Conservation (phyloP, 2,888 invertebrate species). For the Xanthia icteritia region DNA sequence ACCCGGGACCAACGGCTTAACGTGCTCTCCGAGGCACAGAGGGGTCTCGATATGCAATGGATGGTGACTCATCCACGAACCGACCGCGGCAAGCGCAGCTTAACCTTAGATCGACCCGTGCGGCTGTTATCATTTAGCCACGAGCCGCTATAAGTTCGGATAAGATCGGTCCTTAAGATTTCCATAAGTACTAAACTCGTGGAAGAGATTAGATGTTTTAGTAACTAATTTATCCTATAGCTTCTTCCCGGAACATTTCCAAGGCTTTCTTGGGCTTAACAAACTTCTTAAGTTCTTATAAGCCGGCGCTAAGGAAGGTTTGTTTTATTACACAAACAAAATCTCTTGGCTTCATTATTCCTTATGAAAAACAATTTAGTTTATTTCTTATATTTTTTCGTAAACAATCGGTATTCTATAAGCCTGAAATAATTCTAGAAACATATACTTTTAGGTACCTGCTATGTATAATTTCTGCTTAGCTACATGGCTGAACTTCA, state of each 20-base stretch:
- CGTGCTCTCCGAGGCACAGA: neutral
- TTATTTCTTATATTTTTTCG: neutral
- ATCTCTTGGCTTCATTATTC: slow-evolving; percentile 25
- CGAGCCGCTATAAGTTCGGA: slow-evolving; percentile 1
- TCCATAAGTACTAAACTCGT: neutral
- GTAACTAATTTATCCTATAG: slow-evolving; percentile 1
- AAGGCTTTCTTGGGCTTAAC: slow-evolving; percentile 16
- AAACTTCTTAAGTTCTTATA: slow-evolving; percentile 25
- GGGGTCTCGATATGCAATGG: neutral
- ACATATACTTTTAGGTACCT: neutral
- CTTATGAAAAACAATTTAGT: neutral
- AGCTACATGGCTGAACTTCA: neutral
- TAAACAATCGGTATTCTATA: neutral
- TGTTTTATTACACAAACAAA: slow-evolving; percentile 28
- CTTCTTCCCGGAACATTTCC: slow-evolving; percentile 6
- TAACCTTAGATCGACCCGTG: too few relatives aligned
- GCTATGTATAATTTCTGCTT: neutral
- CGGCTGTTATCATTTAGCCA: neutral
- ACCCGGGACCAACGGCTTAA: too few relatives aligned
- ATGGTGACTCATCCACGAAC: neutral
- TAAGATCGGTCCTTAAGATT: slow-evolving; percentile 9
- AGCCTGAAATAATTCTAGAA: neutral
- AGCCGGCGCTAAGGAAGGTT: neutral
- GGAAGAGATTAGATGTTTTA: slow-evolving; percentile 7
- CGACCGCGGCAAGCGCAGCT: neutral